Percentiles rank a stretch among this genome's conserved stretches.
Evolutionary conservation across 2,113 vertebrate species (phyloP).

Genomic region (Heptranchias perlo): DNA sequence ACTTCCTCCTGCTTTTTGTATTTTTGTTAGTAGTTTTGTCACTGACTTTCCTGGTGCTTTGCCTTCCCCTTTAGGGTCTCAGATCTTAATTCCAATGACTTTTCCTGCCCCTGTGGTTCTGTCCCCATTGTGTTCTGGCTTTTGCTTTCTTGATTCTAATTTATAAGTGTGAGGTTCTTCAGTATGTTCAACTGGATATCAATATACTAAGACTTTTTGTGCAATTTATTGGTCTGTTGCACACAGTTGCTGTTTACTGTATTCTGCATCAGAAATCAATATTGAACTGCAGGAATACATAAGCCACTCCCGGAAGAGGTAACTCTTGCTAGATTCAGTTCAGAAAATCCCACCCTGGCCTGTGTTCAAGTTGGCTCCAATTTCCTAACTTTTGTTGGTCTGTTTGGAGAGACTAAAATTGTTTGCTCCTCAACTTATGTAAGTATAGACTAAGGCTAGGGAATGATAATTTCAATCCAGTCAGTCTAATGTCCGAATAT

Average conservation of each 20-base stretch:
- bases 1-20: no score
- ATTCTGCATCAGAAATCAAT: not conserved
- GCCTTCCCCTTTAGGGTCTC: not conserved
- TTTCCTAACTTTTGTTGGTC: not conserved
- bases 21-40: no score
- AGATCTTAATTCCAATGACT: not conserved
- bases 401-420: not conserved
- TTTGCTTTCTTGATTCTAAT: not conserved
- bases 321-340: not conserved
- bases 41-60: not conserved
- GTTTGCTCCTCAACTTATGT: not conserved
- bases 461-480: no score
- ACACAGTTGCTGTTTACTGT: not conserved
- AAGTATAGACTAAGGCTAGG: not conserved
- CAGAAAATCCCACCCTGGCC: not conserved
- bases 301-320: not conserved
- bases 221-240: not conserved
- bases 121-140: not conserved
- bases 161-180: not conserved
- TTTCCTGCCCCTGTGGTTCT: not conserved
- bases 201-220: not conserved
- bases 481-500: no score
- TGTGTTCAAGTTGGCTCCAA: not conserved
- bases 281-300: not conserved
- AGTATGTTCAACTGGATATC: not conserved